A percentile compares a stretch with the other conserved stretches of the same genome.
Conservation (phyloP, 2,888 invertebrate species). For the Pegoplata infirma region DNA sequence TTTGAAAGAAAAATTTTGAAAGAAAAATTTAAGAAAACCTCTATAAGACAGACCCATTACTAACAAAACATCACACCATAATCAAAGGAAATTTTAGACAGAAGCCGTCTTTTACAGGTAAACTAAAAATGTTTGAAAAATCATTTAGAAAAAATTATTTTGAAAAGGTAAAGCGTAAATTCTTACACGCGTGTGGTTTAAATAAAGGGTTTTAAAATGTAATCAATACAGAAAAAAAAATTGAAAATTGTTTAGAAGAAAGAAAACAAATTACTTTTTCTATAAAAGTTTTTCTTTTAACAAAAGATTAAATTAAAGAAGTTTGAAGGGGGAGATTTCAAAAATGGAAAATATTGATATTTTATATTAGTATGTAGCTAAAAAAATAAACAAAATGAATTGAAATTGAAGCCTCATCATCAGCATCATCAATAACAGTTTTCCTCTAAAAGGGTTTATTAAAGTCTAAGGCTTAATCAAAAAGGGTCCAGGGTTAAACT, state of each 20-base stretch:
- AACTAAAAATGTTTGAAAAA: too few relatives aligned
- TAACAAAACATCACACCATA: background rate
- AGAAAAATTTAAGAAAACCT: background rate
- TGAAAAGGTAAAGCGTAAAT: constrained; percentile 16
- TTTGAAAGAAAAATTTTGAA: background rate
- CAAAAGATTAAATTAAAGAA: background rate
- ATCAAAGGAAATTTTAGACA: background rate
- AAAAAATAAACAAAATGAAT: background rate
- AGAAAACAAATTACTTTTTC: background rate
- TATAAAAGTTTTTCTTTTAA: background rate
- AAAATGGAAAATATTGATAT: background rate
- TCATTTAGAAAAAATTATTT: too few relatives aligned
- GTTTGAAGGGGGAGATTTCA: too few relatives aligned
- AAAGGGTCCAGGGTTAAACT: background rate
- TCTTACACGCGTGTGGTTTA: constrained; percentile 33
- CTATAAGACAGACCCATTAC: background rate
- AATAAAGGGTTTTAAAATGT: background rate
- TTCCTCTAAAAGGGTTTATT: background rate
- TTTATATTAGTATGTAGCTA: background rate
- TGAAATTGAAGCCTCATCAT: background rate
- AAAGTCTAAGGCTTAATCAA: background rate
- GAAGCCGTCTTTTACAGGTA: background rate
- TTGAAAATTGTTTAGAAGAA: background rate
- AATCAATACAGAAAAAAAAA: background rate
- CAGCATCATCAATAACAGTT: too few relatives aligned